phyloP scores from a whole-genome alignment of 2,888 invertebrate species.

The Steromphala cineraria region DNA sequence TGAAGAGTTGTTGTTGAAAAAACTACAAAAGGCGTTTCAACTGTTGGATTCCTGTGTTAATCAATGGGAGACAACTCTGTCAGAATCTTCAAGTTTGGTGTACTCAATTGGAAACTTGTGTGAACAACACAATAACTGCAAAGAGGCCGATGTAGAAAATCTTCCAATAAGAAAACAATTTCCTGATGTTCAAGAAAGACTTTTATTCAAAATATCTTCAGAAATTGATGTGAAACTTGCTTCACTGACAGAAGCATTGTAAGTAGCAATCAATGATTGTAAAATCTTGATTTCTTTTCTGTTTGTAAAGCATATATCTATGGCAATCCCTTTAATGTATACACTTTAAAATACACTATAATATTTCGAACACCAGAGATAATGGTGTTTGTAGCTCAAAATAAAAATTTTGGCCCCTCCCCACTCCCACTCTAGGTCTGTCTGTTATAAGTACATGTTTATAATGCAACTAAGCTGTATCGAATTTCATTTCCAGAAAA shows the following conservation, averaged over 20 bases:
- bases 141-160: conserved; percentile 23
- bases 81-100: conserved; percentile 14
- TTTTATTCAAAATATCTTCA: conserved; percentile 40
- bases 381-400: too few species aligned
- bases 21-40: conserved; percentile 41
- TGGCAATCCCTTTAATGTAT: too few species aligned
- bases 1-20: conserved; percentile 23
- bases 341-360: too few species aligned
- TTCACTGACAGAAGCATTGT: conserved; percentile 31
- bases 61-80: conserved; percentile 28
- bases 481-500: too few species aligned
- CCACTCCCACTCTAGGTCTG: too few species aligned
- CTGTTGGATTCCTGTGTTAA: conserved; percentile 29
- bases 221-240: conserved; percentile 37
- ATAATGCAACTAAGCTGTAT: too few species aligned
- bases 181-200: conserved; percentile 43
- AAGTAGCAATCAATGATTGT: conserved; percentile 24
- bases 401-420: too few species aligned
- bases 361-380: too few species aligned
- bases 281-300: background rate
- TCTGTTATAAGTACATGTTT: too few species aligned
- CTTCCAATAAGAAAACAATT: conserved; percentile 21
- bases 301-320: too few species aligned
- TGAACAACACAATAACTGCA: conserved; percentile 45
- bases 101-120: conserved; percentile 36